Conservation (phyloP, 2,797 vertebrate species). For the Darevskia mixta region DNA sequence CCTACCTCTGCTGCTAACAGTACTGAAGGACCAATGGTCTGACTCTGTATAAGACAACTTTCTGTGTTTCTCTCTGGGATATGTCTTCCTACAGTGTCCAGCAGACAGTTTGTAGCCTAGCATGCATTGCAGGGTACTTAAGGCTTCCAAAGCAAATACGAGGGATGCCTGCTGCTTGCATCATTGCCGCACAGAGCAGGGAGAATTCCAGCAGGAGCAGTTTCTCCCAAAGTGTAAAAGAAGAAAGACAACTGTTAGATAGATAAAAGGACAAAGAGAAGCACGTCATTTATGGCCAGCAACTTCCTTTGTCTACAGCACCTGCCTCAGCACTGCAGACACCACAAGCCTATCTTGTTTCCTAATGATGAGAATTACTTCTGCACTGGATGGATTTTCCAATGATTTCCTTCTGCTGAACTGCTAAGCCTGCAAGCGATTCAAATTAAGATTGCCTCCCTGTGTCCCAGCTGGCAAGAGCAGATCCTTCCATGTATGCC, state of each 20-base stretch:
- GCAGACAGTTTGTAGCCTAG: neutral
- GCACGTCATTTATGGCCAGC: too few relatives aligned
- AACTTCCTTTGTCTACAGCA: slow-evolving; percentile 16
- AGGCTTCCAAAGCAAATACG: too few relatives aligned
- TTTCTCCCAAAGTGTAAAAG: neutral
- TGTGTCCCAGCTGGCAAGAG: slow-evolving; percentile 60
- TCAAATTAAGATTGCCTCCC: slow-evolving; percentile 58
- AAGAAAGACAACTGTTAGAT: too few relatives aligned
- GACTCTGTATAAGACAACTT: too few relatives aligned
- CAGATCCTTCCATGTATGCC: slow-evolving; percentile 4
- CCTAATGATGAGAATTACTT: slow-evolving; percentile 70
- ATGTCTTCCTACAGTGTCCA: neutral
- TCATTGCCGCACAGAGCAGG: too few relatives aligned
- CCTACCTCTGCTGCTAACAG: too few relatives aligned
- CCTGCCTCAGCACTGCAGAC: slow-evolving; percentile 23
- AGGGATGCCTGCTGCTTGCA: too few relatives aligned
- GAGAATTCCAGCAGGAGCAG: neutral
- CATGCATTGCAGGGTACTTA: neutral
- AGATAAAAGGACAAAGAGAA: neutral
- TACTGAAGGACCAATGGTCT: too few relatives aligned
- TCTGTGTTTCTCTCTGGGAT: neutral
- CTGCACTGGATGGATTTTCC: slow-evolving; percentile 69
- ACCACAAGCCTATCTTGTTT: neutral
- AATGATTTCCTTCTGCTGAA: slow-evolving; percentile 69
- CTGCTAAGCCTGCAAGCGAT: slow-evolving; percentile 64